These are phyloP conservation scores for Drosophila funebris DNA, from an alignment of 1,140 invertebrate genomes.

Conservation along the genomic window DNA sequence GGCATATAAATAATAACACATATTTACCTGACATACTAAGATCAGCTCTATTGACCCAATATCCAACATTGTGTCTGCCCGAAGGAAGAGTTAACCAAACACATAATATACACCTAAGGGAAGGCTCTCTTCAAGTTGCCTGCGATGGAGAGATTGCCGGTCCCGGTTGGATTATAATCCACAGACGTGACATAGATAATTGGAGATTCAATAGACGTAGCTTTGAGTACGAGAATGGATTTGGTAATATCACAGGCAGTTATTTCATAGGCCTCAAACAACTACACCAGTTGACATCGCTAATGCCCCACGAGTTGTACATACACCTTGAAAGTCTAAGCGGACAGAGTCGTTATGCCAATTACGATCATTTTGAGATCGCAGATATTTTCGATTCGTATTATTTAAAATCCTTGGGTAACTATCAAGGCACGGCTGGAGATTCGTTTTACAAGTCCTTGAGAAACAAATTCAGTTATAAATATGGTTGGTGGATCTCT, in stretches of 20 bases:
- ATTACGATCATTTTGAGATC: slow-evolving; percentile 15
- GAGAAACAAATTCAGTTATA: neutral
- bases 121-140: neutral
- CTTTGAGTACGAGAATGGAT: neutral
- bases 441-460: neutral
- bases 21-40: neutral
- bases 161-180: slow-evolving; percentile 28
- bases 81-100: neutral
- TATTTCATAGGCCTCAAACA: slow-evolving; percentile 30
- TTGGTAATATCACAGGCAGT: neutral
- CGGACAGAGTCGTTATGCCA: neutral
- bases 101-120: neutral
- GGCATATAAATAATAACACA: neutral
- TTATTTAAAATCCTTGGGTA: slow-evolving; percentile 7
- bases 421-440: slow-evolving; percentile 1
- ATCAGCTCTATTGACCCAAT: neutral
- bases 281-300: neutral
- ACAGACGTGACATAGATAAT: neutral
- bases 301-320: neutral
- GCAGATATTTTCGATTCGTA: too few species aligned
- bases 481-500: neutral
- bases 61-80: slow-evolving; percentile 12
- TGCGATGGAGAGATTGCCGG: neutral
- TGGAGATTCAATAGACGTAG: neutral
- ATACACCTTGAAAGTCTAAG: neutral